Evolutionary conservation across 2,888 invertebrate genomes (phyloP).

Genomic region (Heliconius sara): DNA sequence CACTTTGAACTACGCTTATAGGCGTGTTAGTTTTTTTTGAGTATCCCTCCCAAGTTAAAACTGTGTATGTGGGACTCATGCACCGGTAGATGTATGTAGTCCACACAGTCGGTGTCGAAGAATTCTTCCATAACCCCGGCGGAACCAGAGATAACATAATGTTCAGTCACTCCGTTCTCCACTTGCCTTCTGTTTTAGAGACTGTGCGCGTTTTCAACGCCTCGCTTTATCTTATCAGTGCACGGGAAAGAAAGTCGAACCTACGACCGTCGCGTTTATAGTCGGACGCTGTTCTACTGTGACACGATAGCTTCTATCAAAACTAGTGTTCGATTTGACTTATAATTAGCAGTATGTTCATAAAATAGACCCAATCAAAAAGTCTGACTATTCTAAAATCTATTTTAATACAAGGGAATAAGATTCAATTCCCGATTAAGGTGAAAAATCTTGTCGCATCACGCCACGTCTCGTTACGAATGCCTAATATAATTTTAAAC

Average conservation of each 20-base stretch:
- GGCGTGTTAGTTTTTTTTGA: no score
- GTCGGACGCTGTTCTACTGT: no score
- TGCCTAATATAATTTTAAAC: not conserved
- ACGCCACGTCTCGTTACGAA: conserved; percentile 30
- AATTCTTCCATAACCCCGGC: no score
- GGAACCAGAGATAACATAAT: not conserved
- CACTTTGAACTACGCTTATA: no score
- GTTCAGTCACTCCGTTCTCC: not conserved
- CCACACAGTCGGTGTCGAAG: no score
- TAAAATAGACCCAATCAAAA: conserved; percentile 2
- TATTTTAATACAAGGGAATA: not conserved
- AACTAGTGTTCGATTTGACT: not conserved
- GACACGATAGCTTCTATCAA: not conserved
- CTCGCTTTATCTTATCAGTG: not conserved
- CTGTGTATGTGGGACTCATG: no score
- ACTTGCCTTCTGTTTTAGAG: not conserved
- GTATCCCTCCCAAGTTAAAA: no score
- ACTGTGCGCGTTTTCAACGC: not conserved
- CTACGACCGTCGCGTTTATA: not conserved
- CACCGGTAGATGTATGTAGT: no score
- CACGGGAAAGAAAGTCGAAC: not conserved
- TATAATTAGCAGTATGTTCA: not conserved
- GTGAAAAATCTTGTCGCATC: conserved; percentile 24
- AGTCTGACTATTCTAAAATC: not conserved
- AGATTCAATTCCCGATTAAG: not conserved